phyloP scores from a whole-genome alignment of 2,797 vertebrate genomes.

The Anableps anableps region DNA sequence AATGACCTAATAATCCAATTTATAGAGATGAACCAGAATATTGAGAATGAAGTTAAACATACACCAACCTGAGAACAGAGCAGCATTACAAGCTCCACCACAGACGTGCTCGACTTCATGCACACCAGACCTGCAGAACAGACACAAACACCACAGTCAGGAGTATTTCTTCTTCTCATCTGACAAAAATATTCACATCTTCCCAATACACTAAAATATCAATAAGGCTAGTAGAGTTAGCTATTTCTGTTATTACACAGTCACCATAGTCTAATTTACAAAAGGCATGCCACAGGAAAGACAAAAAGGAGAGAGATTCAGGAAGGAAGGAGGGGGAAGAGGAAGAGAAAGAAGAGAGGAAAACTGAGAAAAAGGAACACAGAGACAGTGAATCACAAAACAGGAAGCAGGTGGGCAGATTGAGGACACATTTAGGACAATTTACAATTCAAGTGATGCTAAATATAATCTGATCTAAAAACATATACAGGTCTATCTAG shows the following conservation, averaged over 20 bases:
- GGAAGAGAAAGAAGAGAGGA: constrained; percentile 1
- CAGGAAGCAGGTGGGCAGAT: constrained; percentile 73
- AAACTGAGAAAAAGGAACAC: constrained; percentile 50
- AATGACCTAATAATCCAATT: neutral
- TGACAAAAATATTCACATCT: neutral
- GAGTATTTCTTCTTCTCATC: constrained; percentile 31
- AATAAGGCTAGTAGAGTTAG: constrained; percentile 44
- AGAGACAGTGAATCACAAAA: constrained; percentile 71
- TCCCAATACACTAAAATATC: constrained; percentile 44
- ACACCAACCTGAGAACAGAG: constrained; percentile 95
- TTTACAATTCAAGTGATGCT: neutral
- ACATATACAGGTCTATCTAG: constrained; percentile 43
- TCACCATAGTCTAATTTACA: constrained; percentile 44
- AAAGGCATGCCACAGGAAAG: constrained; percentile 76
- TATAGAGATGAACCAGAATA: neutral
- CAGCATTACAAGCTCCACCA: constrained; percentile 98
- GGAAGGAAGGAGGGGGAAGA: constrained; percentile 3
- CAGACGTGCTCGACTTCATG: constrained; percentile 98
- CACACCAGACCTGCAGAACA: constrained; percentile 90
- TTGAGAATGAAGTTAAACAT: constrained; percentile 6
- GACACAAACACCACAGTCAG: constrained; percentile 65
- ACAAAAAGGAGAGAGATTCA: constrained; percentile 57
- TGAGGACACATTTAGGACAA: constrained; percentile 41
- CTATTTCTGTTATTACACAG: constrained; percentile 27
- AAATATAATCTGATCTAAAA: constrained; percentile 56